Base-by-base conservation (phyloP, 2,113 vertebrate species). In the Calypte anna region DNA sequence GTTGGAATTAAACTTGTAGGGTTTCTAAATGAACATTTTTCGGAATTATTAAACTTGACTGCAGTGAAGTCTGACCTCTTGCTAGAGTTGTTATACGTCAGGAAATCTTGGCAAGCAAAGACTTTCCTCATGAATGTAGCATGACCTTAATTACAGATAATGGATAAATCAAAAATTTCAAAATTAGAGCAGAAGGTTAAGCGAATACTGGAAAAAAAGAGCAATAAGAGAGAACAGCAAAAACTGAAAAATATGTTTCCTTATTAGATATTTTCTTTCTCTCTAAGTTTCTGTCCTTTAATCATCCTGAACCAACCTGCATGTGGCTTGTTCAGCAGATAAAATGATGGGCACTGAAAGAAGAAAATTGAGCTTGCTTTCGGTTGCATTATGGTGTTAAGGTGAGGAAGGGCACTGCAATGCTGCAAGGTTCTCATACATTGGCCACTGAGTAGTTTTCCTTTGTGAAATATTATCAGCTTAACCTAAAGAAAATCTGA, bases 21-120 rank as follows among this genome's bases (percentile, higher is more conserved):
- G 91, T 92, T 72, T 86, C 58, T 80, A 72, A 92, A 88, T 82
- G 25, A 84, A 81, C 4, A 72, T 76, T 96, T 96, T 90, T 72
- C 84, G 31, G 40, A 90, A 87, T n/a, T 2, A 90, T 64, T 94
- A 75, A 72, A 59, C 30, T 57, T 72, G 44, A 80, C 64, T 94
- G 30, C 6, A 73, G 30, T 73, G 17, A 79, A 38, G 9, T 59
- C 81, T 69, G 51, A 20, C 16, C 73, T n/a, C 15, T 76, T 90
- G 64, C 86, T 91, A 90, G 17, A 24, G 61, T n/a, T 79, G 3
- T 28, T 72, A 40, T 69, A 67, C 16, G 77, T 90, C 91, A 89
- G 62, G 59, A 93, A 90, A 93, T 14, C 10, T 57, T 51, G 43
- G 64, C 18, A 92, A 94, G 31, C 3, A 57, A 80, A 61, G 28